Evolutionary conservation across 2,888 invertebrate genomes (phyloP), one percentile per base, ranked within the genome.

Genomic region (Torymus tubicola): DNA sequence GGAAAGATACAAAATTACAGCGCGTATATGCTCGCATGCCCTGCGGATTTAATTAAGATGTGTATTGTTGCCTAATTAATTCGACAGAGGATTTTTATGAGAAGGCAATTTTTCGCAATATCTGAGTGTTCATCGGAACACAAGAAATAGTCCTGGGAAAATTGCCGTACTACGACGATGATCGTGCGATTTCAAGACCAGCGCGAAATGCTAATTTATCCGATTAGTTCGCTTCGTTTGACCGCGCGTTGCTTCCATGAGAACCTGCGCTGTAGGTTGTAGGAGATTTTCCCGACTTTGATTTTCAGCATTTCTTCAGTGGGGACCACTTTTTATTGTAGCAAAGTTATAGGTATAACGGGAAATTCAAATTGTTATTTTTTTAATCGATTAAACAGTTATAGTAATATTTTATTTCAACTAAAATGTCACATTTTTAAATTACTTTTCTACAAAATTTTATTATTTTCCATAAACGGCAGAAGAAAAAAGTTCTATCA

Each of bases 131-230:
- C 68, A 50, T 53, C 24, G 12, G 31, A 42, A 16, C 13, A 18
- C 24, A 14, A 58, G 52, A 61, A 69, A 80, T 72, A 57, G 67
- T 69, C 79, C 80, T 83, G 85, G 81, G 82, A 85, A 83, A 78
- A 63, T 4, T 73, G 74, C 78, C 50, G 82, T 81, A 61, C 73
- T 60, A 78, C 53, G 31, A 75, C 72, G 71, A 81, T 83, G 85
- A 83, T 81, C 72, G 70, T 78, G 78, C 80, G 82, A 83, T 85
- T 84, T 82, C 78, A 82, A 83, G 85, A 83, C 77, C 82, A 82
- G 81, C 81, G 85, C 83, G 85, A 86, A 86, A 87, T 87, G 86
- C 86, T 87, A 86, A 87, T 87, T 86, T 84, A 87, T 87, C 83
- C 84, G 84, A 86, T 88, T 86, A 87, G 82, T 83, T 83, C 85